Evolutionary conservation across 2,113 vertebrate genomes (phyloP).

Genomic region (Tichodroma muraria): DNA sequence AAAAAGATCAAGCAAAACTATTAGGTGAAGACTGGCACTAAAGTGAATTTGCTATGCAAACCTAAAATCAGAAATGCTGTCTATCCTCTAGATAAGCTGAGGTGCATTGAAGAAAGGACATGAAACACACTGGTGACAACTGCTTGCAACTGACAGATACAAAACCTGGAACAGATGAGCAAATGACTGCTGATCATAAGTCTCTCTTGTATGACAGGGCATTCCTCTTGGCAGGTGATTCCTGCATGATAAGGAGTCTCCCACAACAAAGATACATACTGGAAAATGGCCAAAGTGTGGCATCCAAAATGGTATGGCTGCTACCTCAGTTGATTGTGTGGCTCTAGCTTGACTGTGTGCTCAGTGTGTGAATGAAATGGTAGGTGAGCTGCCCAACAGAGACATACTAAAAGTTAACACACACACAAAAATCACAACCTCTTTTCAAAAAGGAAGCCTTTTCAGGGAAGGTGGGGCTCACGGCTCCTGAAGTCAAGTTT

Average conservation of each 20-base stretch:
- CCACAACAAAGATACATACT: not conserved
- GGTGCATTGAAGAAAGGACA: not conserved
- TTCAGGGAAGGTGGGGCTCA: not conserved
- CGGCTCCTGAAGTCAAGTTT: not conserved
- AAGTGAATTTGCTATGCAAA: not conserved
- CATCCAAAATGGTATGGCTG: not conserved
- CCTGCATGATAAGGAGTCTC: not conserved
- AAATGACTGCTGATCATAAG: not conserved
- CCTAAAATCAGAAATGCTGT: not conserved
- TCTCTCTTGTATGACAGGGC: not conserved
- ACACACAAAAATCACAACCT: not conserved
- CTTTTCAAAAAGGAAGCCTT: not conserved
- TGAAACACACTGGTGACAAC: not conserved
- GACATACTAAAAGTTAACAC: not conserved
- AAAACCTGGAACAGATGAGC: not conserved
- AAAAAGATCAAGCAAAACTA: not conserved
- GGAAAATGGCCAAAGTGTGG: not conserved
- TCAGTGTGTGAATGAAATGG: not conserved
- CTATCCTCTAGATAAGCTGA: not conserved
- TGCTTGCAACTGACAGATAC: not conserved
- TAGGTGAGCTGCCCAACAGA: not conserved
- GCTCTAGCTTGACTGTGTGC: not conserved
- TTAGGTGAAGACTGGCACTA: not conserved
- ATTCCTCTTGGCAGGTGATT: not conserved
- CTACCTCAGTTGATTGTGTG: not conserved